Evolutionary conservation across 1,140 invertebrate genomes (phyloP).

Genomic region (Drosophila kikkawai): DNA sequence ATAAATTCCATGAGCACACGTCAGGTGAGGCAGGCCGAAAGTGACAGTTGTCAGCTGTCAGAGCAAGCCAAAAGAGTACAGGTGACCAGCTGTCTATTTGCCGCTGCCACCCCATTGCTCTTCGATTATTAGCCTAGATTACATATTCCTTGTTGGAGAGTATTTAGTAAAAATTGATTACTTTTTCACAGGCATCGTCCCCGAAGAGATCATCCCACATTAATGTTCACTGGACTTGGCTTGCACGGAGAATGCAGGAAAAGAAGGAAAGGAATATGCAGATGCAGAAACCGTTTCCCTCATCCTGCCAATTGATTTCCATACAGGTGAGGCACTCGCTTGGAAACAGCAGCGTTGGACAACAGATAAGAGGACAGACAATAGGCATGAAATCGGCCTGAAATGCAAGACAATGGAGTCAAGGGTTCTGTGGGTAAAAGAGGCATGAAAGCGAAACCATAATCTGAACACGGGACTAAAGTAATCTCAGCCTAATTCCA

Average conservation of each 20-base stretch:
- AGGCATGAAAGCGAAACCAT: constrained; percentile 22
- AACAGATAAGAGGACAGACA: constrained; percentile 59
- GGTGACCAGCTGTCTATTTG: constrained; percentile 33
- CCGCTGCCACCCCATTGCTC: neutral
- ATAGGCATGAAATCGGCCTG: constrained; percentile 49
- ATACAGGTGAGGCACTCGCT: constrained; percentile 58
- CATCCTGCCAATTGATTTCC: constrained; percentile 53
- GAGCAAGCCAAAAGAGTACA: constrained; percentile 40
- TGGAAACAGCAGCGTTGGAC: constrained; percentile 60
- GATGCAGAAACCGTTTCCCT: constrained; percentile 13
- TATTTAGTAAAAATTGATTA: constrained; percentile 21
- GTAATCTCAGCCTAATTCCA: constrained; percentile 10
- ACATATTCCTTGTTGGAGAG: neutral
- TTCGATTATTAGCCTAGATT: constrained; percentile 18
- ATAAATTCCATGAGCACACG: constrained; percentile 66
- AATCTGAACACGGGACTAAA: constrained; percentile 5
- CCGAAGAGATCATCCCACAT: neutral
- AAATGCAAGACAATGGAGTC: constrained; percentile 35
- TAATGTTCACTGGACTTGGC: neutral
- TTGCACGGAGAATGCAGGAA: neutral
- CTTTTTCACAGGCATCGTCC: constrained; percentile 3
- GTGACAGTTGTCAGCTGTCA: constrained; percentile 72
- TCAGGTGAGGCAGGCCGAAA: constrained; percentile 62
- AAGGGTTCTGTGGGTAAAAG: constrained; percentile 15
- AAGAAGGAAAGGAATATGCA: constrained; percentile 4